Percentiles rank a stretch among this genome's conserved stretches.
Evolutionary conservation across 2,113 vertebrate genomes (phyloP).

Genomic region (Callipepla californica): DNA sequence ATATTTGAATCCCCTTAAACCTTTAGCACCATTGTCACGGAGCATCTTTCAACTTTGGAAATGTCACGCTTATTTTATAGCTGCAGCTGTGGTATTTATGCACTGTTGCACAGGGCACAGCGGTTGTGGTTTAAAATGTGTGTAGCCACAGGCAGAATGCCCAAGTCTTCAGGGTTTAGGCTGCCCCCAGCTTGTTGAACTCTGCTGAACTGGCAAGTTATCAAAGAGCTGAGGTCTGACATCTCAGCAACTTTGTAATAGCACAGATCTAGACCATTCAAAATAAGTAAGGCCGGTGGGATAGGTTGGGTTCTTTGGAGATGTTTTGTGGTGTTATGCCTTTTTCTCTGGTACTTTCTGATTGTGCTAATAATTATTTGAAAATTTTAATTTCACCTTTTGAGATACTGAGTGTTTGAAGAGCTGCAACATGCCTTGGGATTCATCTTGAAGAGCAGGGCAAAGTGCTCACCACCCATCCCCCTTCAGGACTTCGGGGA

Average conservation of each 20-base stretch:
- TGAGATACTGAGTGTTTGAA: neutral
- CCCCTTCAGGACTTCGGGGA: accelerated
- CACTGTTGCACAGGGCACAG: neutral
- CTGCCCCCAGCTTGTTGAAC: neutral
- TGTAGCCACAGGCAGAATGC: neutral
- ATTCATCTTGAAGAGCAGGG: neutral
- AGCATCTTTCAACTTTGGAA: neutral
- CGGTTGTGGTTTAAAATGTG: slow-evolving; percentile 10
- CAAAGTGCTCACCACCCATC: accelerated
- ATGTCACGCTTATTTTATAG: neutral
- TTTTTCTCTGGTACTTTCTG: neutral
- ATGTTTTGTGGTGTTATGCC: neutral
- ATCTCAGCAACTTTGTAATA: slow-evolving; percentile 11
- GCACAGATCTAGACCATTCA: neutral
- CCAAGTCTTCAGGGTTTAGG: slow-evolving; percentile 23
- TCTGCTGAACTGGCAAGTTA: slow-evolving; percentile 5
- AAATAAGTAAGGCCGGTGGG: neutral
- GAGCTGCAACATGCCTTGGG: neutral
- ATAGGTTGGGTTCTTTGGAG: neutral
- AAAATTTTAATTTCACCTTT: neutral
- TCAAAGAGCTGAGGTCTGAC: slow-evolving; percentile 2
- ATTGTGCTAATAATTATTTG: neutral
- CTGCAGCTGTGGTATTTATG: slow-evolving; percentile 21
- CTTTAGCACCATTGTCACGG: neutral
- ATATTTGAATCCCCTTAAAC: slow-evolving; percentile 5